Evolutionary conservation across 2,888 invertebrate species (phyloP).

Genomic region (Neria commutata): DNA sequence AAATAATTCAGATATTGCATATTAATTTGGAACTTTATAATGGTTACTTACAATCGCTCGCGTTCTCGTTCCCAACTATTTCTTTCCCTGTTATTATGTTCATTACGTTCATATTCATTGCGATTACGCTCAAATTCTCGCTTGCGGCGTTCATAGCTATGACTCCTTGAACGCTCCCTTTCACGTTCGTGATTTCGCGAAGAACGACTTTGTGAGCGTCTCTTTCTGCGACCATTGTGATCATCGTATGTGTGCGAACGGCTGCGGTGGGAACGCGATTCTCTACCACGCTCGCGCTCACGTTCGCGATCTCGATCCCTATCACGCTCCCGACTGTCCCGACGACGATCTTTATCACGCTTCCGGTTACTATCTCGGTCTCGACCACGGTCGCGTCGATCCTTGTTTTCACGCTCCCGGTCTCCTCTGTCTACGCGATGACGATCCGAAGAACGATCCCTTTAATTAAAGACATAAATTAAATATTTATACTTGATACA

Average conservation of each 20-base stretch:
- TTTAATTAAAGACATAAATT: neutral
- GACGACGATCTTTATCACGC: slow-evolving; percentile 32
- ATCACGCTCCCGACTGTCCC: slow-evolving; percentile 42
- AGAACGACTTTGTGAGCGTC: slow-evolving; percentile 50
- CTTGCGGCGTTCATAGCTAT: slow-evolving; percentile 52
- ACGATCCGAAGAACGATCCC: slow-evolving; percentile 30
- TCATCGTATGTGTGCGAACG: slow-evolving; percentile 57
- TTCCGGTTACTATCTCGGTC: slow-evolving; percentile 53
- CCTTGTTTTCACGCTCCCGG: slow-evolving; percentile 23
- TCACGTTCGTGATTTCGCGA: slow-evolving; percentile 62
- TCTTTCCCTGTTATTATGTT: too few relatives aligned
- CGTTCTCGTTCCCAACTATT: slow-evolving; percentile 55
- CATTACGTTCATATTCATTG: slow-evolving; percentile 63
- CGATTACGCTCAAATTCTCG: slow-evolving; percentile 61
- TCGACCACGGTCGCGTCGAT: slow-evolving; percentile 31
- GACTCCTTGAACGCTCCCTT: slow-evolving; percentile 37
- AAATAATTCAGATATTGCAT: too few relatives aligned
- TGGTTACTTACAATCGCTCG: too few relatives aligned
- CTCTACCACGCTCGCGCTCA: slow-evolving; percentile 58
- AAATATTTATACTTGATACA: neutral
- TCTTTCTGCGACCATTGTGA: slow-evolving; percentile 42
- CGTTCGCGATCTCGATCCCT: slow-evolving; percentile 51
- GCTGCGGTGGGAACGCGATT: slow-evolving; percentile 65
- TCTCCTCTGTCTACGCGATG: slow-evolving; percentile 43
- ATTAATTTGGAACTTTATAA: slow-evolving; percentile 9